These are phyloP conservation scores for Caradrina clavipalpis DNA, from an alignment of 2,888 invertebrate genomes.

Conservation along the genomic window DNA sequence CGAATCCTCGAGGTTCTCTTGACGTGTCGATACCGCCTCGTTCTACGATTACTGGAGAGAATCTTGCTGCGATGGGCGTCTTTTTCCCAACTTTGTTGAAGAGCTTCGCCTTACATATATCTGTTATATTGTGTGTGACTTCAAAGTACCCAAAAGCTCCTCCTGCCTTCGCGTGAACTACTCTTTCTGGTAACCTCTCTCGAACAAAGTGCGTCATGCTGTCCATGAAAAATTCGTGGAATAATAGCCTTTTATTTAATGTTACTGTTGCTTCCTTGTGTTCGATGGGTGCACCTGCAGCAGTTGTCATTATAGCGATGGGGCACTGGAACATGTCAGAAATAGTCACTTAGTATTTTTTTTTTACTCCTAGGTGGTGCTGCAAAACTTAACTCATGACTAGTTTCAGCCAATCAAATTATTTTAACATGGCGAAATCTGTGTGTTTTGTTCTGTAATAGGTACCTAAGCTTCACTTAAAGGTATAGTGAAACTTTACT, in stretches of 20 bases:
- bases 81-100: slow-evolving; percentile 94
- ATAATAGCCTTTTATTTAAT: slow-evolving; percentile 94
- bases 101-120: slow-evolving; percentile 94
- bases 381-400: too few species aligned
- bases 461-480: too few species aligned
- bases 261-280: slow-evolving; percentile 92
- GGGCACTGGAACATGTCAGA: slow-evolving; percentile 79
- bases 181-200: slow-evolving; percentile 97
- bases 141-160: slow-evolving; percentile 97
- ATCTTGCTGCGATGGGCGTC: slow-evolving; percentile 94
- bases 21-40: slow-evolving; percentile 96
- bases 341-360: background rate
- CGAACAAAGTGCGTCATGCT: slow-evolving; percentile 95
- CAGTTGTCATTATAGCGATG: slow-evolving; percentile 92
- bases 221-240: slow-evolving; percentile 94
- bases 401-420: too few species aligned
- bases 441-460: too few species aligned
- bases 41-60: slow-evolving; percentile 95
- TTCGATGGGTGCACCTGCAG: slow-evolving; percentile 94
- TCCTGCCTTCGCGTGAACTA: slow-evolving; percentile 98
- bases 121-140: slow-evolving; percentile 95
- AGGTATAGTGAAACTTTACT: too few species aligned
- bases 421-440: too few species aligned
- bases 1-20: slow-evolving; percentile 97
- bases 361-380: too few species aligned